A percentile compares a stretch with the other conserved stretches of the same genome.
These are phyloP conservation scores for Porites lutea DNA, from an alignment of 64 coral and sea anemone genomes.

Conservation along the genomic window DNA sequence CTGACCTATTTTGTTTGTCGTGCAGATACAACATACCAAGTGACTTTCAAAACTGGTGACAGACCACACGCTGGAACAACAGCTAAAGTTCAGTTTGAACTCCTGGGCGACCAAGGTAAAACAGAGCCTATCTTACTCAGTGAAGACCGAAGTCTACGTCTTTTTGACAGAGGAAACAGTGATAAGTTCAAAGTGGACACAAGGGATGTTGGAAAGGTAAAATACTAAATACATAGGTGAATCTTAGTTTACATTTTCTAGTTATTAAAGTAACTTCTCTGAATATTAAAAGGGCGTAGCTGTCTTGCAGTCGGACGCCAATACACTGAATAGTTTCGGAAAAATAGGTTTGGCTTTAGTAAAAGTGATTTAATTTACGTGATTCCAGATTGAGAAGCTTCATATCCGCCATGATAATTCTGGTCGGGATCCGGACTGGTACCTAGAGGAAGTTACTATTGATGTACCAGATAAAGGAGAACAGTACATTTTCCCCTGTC, in stretches of 20 bases:
- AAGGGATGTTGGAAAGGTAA: constrained; percentile 66
- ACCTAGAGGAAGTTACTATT: constrained; percentile 71
- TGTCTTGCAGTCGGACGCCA: no score
- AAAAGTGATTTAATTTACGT: background rate
- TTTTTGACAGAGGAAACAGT: constrained; percentile 59
- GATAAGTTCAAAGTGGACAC: constrained; percentile 79
- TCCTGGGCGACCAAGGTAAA: constrained; percentile 55
- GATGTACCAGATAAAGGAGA: constrained; percentile 68
- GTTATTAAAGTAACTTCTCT: no score
- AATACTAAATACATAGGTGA: no score
- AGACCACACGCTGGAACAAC: constrained; percentile 56
- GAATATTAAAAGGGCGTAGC: no score
- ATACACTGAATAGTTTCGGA: no score
- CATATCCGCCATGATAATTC: constrained; percentile 64
- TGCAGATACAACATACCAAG: constrained; percentile 60
- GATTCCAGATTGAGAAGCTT: constrained; percentile 47
- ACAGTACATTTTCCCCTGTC: constrained; percentile 60
- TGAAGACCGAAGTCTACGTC: constrained; percentile 33
- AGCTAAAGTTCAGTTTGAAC: constrained; percentile 69
- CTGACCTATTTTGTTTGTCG: background rate
- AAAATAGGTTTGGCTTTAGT: background rate
- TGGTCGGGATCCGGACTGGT: constrained; percentile 69
- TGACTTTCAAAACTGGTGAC: constrained; percentile 69
- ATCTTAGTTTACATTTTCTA: no score
- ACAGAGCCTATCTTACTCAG: constrained; percentile 62